These are phyloP conservation scores for Pelobates fuscus DNA, from an alignment of 2,113 vertebrate species.

Conservation along the genomic window DNA sequence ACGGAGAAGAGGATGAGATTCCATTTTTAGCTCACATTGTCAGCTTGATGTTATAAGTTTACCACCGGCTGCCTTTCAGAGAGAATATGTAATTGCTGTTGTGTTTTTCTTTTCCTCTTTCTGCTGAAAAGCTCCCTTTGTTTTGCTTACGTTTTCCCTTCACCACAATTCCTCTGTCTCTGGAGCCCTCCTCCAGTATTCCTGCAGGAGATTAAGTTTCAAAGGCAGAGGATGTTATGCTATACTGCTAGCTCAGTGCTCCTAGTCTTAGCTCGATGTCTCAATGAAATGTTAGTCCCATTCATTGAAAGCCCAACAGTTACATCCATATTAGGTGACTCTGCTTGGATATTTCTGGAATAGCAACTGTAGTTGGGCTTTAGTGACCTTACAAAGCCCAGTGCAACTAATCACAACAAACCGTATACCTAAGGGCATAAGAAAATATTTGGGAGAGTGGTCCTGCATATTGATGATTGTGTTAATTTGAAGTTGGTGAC, in stretches of 20 bases:
- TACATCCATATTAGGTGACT: constrained; percentile 18
- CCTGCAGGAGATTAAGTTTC: constrained; percentile 42
- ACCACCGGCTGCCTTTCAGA: constrained; percentile 44
- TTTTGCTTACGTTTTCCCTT: constrained; percentile 40
- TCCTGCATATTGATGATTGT: neutral
- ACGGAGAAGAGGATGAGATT: neutral
- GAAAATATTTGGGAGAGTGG: neutral
- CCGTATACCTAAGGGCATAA: neutral
- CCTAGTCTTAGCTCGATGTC: constrained; percentile 19
- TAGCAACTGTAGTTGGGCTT: neutral
- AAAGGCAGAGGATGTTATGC: constrained; percentile 42
- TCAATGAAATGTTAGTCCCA: constrained; percentile 19
- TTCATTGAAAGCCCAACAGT: neutral
- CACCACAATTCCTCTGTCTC: neutral
- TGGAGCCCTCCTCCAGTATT: constrained; percentile 49
- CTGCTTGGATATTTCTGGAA: neutral
- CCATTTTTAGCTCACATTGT: constrained; percentile 14
- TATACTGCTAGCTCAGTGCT: constrained; percentile 30
- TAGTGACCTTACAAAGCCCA: no score
- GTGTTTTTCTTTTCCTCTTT: constrained; percentile 7
- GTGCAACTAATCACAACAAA: neutral
- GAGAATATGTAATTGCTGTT: constrained; percentile 21
- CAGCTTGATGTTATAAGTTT: constrained; percentile 7
- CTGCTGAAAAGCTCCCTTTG: constrained; percentile 50
- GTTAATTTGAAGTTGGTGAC: neutral